Percentiles rank a stretch among this genome's conserved stretches.
phyloP scores from a whole-genome alignment of 2,888 invertebrate genomes.

The Lottia gigantea region DNA sequence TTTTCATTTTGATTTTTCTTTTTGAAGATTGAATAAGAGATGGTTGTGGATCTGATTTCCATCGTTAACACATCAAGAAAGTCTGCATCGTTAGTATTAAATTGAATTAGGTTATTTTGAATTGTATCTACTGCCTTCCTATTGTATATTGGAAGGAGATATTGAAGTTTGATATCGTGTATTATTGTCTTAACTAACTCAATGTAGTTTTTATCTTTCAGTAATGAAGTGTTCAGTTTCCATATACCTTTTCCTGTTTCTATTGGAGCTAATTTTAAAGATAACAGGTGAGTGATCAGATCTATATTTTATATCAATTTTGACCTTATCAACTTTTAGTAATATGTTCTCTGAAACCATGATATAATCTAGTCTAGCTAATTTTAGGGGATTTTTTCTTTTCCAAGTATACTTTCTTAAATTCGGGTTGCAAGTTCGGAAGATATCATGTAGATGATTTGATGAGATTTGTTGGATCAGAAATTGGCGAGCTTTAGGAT shows the following conservation, averaged over 20 bases:
- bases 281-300: too few relatives aligned
- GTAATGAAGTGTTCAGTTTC: constrained; percentile 15
- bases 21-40: constrained; percentile 12
- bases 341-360: too few relatives aligned
- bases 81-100: constrained; percentile 8
- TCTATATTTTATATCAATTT: too few relatives aligned
- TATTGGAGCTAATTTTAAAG: constrained; percentile 14
- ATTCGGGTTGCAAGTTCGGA: too few relatives aligned
- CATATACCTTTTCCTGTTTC: constrained; percentile 8
- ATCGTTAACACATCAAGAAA: background rate
- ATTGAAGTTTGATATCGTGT: constrained; percentile 1
- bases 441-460: too few relatives aligned
- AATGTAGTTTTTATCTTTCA: constrained; percentile 14
- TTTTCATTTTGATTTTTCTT: constrained; percentile 8
- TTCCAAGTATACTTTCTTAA: too few relatives aligned
- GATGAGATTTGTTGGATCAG: too few relatives aligned
- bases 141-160: background rate
- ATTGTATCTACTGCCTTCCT: too few relatives aligned
- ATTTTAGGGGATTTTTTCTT: too few relatives aligned
- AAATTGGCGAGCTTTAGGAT: too few relatives aligned
- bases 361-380: too few relatives aligned
- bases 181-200: constrained; percentile 13
- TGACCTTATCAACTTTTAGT: too few relatives aligned
- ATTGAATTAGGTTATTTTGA: background rate
- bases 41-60: constrained; percentile 8